Evolutionary conservation across 1,140 invertebrate species (phyloP), one percentile per base, ranked within the genome.

Genomic region (Leptopilina boulardi): DNA sequence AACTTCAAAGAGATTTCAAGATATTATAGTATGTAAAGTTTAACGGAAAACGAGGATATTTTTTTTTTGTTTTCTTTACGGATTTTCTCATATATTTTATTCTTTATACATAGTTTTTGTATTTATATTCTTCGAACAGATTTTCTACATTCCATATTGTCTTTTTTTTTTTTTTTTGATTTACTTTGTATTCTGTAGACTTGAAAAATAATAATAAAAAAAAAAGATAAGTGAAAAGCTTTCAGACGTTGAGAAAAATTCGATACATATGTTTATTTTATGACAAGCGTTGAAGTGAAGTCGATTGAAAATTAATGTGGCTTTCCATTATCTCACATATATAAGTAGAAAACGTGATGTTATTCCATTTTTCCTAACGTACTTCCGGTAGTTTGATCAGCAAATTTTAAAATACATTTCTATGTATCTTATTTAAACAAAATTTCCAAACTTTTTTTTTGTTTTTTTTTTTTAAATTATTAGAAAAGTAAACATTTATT

Each of bases 311-410:
- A 30, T 30, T 66, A 66, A 66, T 30, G 59, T 66, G 15, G 21
- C 21, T 59, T 59, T 66, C 23, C 11, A 30, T 66, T 30, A 30
- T 66, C 21, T 66, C 21, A 66, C 2, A 8, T 47, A 59, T 30
- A 30, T 66, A 6, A 15, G 56, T 30, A 30, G 21, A 34, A 26
- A 59, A 59, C 21, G 23, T 38, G 34, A 38, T 38, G 34, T 38
- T 38, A 38, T 66, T 51, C 47, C 18, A 18, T 18, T 51, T 51
- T 51, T 5, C 47, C 8, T 3, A 19, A 54, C n/a, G 15, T 23
- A 30, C 56, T 66, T 26, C 23, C 56, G 56, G 23, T 30, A 66
- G 21, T 59, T 59, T 59, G 56, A 59, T 59, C 56, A n/a, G 30
- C 30, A 6, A 34, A 34, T 34, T 3, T 34, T 2, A 34, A 34